Conservation (phyloP, 2,888 invertebrate species). For the Ptycholaimellus sp. region DNA sequence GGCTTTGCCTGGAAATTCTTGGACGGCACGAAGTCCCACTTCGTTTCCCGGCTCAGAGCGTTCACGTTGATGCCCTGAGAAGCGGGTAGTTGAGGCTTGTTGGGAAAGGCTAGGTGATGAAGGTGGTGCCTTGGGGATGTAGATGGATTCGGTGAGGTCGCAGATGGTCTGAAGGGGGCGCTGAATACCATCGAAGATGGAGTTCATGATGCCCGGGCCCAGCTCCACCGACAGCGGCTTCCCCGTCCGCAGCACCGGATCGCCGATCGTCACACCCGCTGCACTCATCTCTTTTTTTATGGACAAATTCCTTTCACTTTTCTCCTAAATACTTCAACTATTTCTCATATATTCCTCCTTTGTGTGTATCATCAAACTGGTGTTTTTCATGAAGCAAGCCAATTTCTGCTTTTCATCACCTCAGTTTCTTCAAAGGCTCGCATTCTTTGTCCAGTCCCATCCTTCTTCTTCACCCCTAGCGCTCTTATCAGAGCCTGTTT, state of each 20-base stretch:
- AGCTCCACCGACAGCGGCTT: conserved; percentile 95
- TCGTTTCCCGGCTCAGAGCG: conserved; percentile 48
- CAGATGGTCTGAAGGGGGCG: conserved; percentile 82
- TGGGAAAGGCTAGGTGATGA: conserved; percentile 39
- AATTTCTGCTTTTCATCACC: too few species aligned
- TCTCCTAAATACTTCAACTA: too few species aligned
- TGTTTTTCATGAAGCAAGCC: too few species aligned
- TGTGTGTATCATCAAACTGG: too few species aligned
- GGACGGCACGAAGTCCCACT: conserved; percentile 73
- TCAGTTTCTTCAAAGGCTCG: too few species aligned
- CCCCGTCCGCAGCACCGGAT: conserved; percentile 89
- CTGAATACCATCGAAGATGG: conserved; percentile 99
- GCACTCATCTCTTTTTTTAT: conserved; percentile 7
- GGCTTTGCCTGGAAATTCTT: conserved; percentile 9
- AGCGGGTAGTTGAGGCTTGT: background rate
- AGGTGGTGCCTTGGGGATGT: conserved; percentile 96
- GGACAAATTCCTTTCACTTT: background rate
- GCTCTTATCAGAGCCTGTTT: too few species aligned
- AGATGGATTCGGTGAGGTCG: conserved; percentile 76
- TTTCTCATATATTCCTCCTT: too few species aligned
- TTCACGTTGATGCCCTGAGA: conserved; percentile 53
- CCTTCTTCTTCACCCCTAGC: too few species aligned
- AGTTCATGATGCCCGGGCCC: conserved; percentile 93
- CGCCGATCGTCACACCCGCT: conserved; percentile 95
- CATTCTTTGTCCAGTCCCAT: too few species aligned